phyloP scores from a whole-genome alignment of 2,888 invertebrate genomes.

The Drosophila lacicola region DNA sequence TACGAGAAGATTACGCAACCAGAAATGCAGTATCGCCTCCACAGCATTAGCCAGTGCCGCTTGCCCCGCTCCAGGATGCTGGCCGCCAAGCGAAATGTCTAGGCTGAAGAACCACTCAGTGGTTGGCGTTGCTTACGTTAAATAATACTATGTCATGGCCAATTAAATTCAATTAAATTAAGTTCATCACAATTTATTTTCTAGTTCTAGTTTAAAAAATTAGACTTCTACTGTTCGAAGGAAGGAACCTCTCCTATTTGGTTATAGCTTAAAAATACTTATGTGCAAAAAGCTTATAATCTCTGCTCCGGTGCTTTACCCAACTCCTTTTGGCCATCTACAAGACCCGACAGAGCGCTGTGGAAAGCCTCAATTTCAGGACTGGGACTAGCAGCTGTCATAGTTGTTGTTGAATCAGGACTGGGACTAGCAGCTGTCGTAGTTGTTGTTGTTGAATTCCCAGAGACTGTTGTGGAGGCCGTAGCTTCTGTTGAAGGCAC shows the following conservation, averaged over 20 bases:
- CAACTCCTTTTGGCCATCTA: not conserved
- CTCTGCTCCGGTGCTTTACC: not conserved
- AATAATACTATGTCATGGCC: not conserved
- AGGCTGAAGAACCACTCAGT: conserved; percentile 2
- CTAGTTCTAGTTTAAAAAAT: not conserved
- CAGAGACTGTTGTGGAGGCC: not conserved
- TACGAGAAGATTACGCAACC: conserved; percentile 83
- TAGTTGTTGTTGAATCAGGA: not conserved
- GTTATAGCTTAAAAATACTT: no score
- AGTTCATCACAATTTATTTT: no score
- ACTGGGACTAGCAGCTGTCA: not conserved
- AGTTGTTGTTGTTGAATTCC: not conserved
- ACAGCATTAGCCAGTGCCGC: conserved; percentile 84
- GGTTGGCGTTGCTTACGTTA: not conserved
- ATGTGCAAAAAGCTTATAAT: not conserved
- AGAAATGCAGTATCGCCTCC: conserved; percentile 84
- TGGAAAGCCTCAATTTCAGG: not conserved
- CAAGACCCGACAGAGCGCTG: not conserved
- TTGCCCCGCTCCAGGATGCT: conserved; percentile 83
- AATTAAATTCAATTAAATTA: not conserved
- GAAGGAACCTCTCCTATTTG: not conserved
- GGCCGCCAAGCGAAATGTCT: conserved; percentile 78
- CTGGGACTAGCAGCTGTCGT: not conserved
- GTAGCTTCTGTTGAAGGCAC: not conserved
- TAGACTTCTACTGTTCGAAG: not conserved